Evolutionary conservation across 2,113 vertebrate species (phyloP).

Genomic region (Marmota monax): DNA sequence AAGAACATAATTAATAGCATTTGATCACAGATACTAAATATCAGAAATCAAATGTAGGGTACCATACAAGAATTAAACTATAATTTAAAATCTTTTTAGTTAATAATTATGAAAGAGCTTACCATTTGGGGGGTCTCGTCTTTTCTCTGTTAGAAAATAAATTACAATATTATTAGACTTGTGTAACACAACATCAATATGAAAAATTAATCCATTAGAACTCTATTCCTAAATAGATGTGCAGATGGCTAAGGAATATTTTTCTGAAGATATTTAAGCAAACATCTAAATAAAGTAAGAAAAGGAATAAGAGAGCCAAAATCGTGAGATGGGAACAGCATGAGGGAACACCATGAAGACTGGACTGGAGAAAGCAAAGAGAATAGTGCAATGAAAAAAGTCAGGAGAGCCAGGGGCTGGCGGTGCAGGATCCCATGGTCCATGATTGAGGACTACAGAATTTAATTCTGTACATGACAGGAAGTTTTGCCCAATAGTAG

Average conservation of each 20-base stretch:
- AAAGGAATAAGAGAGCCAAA: neutral
- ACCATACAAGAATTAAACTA: slow-evolving; percentile 43
- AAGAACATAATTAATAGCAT: slow-evolving; percentile 37
- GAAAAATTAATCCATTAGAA: slow-evolving; percentile 57
- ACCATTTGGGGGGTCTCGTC: slow-evolving; percentile 83
- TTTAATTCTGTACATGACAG: neutral
- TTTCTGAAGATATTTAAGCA: slow-evolving; percentile 46
- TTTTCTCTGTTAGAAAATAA: slow-evolving; percentile 83
- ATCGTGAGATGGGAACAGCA: neutral
- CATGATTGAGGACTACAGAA: neutral
- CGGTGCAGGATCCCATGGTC: neutral
- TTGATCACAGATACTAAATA: slow-evolving; percentile 25
- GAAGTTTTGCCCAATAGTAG: neutral
- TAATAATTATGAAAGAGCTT: slow-evolving; percentile 72
- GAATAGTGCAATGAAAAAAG: neutral
- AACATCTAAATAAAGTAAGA: slow-evolving; percentile 32
- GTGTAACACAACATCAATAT: slow-evolving; percentile 2
- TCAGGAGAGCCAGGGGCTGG: neutral
- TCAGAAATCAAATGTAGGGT: slow-evolving; percentile 22
- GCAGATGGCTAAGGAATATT: neutral
- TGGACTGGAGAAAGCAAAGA: neutral
- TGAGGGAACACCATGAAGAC: neutral
- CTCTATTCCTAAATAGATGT: neutral
- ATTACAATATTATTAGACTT: slow-evolving; percentile 69
- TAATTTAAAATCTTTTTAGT: slow-evolving; percentile 45